Base-by-base conservation (phyloP, 2,888 invertebrate genomes). In the Hanleya hanleyi region DNA sequence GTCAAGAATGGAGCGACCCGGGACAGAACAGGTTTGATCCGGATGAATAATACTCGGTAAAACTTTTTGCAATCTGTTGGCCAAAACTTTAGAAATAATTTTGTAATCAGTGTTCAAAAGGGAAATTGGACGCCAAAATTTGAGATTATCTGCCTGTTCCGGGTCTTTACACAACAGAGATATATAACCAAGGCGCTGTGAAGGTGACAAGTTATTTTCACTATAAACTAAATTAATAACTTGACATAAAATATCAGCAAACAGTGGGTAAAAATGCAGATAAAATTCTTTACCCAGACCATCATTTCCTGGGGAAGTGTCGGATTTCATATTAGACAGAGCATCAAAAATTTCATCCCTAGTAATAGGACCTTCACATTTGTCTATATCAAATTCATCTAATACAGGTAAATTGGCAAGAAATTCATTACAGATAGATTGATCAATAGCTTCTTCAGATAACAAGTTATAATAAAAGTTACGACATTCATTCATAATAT, bases 271-370 rank as follows among this genome's bases (percentile, higher is more conserved):
- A 47, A 70, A 70, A n/a, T 41, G 22, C 35, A 47, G 15, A 47
- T 70, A 72, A 47, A 72, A 57, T 33, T 72, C 72, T 32, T 26
- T 62, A n/a, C 62, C 35, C 1, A 72, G 26, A 2, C 72, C 72
- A 61, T 72, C 72, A 41, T 33, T 64, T n/a, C 72, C 72, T 9
- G 72, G 72, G 18, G 70, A 41, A 32, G 38, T 70, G 65, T 70
- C 61, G 1, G 22, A 26, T 32, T 64, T 33, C 29, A 65, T 62
- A 22, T 36, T 22, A 36, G 64, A 65, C 29, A 70, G n/a, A 2
- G 70, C 64, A 1, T 4, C 18, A 26, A 65, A 15, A 4, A 64
- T 32, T 32, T 70, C 70, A 7, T 38, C 47, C 3, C 1, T 32
- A 33, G 7, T 70, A 1, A 70, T 64, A 3, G 29, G 26, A 5